Percentiles rank a stretch among this genome's conserved stretches.
Conservation (phyloP, 2,888 invertebrate genomes). For the Caenorhabditis plicata region DNA sequence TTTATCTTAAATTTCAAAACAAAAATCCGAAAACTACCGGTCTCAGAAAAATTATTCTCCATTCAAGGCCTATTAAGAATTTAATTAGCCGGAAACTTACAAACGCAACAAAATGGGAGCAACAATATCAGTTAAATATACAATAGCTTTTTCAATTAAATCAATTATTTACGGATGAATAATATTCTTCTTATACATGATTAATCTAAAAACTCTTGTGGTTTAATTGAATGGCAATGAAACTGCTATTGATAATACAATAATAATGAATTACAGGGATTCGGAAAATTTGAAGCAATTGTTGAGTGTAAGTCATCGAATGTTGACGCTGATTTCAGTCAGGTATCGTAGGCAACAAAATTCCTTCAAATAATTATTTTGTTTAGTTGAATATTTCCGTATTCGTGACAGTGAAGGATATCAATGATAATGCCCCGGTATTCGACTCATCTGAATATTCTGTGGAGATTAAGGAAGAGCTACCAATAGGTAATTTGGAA, state of each 20-base stretch:
- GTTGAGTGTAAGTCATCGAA: conserved; percentile 48
- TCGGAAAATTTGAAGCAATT: conserved; percentile 48
- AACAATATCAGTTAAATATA: no score
- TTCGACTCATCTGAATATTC: conserved; percentile 55
- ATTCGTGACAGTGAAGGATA: conserved; percentile 61
- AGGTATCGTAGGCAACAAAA: conserved; percentile 43
- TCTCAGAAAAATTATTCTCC: no score
- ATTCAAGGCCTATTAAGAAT: no score
- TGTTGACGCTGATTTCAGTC: conserved; percentile 46
- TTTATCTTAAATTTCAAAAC: no score
- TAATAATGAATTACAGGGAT: conserved; percentile 39
- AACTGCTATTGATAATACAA: not conserved
- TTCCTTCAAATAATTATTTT: conserved; percentile 26
- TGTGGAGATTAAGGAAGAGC: conserved; percentile 58
- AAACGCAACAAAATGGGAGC: no score
- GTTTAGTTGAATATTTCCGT: conserved; percentile 62
- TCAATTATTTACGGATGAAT: no score
- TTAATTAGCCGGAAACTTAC: no score
- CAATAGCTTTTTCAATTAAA: no score
- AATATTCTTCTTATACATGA: no score
- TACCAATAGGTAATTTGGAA: conserved; percentile 45
- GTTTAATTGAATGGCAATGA: no score
- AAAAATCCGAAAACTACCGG: no score
- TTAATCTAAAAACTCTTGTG: no score
- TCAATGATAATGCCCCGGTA: conserved; percentile 63